phyloP scores from a whole-genome alignment of 2,113 vertebrate species.

The Sporophila hypoxantha region DNA sequence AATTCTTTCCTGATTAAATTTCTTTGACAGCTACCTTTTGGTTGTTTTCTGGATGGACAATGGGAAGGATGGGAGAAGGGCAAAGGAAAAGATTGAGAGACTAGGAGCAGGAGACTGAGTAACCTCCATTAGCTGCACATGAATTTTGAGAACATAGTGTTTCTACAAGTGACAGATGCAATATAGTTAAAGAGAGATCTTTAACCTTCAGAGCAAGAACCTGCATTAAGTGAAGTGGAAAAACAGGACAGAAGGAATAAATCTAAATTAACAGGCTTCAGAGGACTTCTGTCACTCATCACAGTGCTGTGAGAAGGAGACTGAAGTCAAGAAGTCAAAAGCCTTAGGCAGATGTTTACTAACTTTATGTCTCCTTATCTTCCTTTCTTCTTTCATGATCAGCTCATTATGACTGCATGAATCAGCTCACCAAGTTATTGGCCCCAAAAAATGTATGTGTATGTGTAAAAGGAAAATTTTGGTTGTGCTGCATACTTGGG shows the following conservation, averaged over 20 bases:
- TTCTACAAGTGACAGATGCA: slow-evolving; percentile 1
- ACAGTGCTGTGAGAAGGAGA: background rate
- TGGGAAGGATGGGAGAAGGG: background rate
- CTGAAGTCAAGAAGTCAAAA: slow-evolving; percentile 26
- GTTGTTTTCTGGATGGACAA: background rate
- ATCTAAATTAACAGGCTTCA: background rate
- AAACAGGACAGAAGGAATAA: slow-evolving; percentile 34
- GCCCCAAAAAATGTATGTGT: background rate
- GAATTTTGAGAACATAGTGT: background rate
- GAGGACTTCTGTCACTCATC: slow-evolving; percentile 27
- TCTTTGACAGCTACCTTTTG: background rate
- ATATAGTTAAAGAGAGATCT: slow-evolving; percentile 22
- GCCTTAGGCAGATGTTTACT: background rate
- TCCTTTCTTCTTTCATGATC: background rate
- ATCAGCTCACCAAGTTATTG: background rate
- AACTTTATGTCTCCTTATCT: background rate
- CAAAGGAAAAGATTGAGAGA: background rate
- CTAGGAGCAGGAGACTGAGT: background rate
- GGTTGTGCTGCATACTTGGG: background rate
- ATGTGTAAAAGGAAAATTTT: background rate
- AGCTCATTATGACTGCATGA: background rate
- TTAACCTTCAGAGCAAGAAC: slow-evolving; percentile 33
- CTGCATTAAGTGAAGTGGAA: slow-evolving; percentile 11
- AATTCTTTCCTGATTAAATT: background rate
- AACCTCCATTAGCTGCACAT: background rate